Conservation (phyloP, 2,888 invertebrate genomes). For the Acheta domesticus region DNA sequence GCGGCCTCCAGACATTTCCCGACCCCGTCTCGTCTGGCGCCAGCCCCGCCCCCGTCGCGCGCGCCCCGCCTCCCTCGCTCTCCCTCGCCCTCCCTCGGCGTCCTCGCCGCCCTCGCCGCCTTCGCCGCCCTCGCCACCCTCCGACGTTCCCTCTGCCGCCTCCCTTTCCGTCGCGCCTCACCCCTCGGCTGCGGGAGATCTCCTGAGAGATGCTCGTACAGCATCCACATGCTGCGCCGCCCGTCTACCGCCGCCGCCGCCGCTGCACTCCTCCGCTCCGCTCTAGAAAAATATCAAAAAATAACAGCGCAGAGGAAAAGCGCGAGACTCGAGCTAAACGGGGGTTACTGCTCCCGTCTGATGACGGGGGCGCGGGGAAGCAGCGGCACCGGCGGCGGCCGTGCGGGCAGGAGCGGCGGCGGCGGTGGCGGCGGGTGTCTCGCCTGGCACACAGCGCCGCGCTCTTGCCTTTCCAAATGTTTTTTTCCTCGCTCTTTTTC, state of each 20-base stretch:
- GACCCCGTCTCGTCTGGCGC: conserved; percentile 30
- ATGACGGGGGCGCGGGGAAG: conserved; percentile 18
- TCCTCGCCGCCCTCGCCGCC: neutral
- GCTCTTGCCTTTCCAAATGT: conserved; percentile 18
- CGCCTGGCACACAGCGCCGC: conserved; percentile 1
- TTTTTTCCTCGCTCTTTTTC: neutral
- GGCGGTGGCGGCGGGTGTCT: neutral
- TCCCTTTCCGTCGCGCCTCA: neutral
- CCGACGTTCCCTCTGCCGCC: neutral
- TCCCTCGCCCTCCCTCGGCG: neutral
- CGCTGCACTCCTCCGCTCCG: conserved; percentile 18
- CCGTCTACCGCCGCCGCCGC: neutral
- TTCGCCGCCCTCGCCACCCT: no score
- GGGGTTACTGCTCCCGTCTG: conserved; percentile 1
- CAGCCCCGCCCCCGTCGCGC: conserved; percentile 23
- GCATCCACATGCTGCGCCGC: neutral
- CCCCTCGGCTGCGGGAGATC: neutral
- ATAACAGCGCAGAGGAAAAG: conserved; percentile 3
- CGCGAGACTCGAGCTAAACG: conserved; percentile 18
- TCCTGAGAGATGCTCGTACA: conserved; percentile 18
- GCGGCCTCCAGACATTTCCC: conserved; percentile 28
- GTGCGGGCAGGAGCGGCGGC: neutral
- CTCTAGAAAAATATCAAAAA: conserved; percentile 28
- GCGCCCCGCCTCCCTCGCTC: neutral
- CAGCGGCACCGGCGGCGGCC: neutral